phyloP scores from a whole-genome alignment of 1,140 invertebrate genomes.

The Saccostrea cuccullata region DNA sequence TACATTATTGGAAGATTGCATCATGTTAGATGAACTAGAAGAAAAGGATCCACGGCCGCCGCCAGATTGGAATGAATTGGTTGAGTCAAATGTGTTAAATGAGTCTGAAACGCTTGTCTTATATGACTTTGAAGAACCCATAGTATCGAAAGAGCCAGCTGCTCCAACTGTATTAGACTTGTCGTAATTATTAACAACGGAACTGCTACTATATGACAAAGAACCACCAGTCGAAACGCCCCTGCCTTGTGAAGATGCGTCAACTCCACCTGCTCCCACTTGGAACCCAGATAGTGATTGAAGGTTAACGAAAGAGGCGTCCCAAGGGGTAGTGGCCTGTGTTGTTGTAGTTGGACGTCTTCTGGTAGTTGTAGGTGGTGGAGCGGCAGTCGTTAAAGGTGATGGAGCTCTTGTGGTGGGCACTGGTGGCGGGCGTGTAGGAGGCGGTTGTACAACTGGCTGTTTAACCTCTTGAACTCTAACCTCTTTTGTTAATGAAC shows the following conservation, averaged over 20 bases:
- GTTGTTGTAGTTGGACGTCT: conserved; percentile 33
- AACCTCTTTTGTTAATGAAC: neutral
- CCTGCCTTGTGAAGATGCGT: neutral
- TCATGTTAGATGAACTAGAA: neutral
- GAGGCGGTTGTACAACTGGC: neutral
- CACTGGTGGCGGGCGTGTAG: neutral
- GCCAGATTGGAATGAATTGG: neutral
- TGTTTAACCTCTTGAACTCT: neutral
- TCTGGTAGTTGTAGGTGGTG: neutral
- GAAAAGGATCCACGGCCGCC: neutral
- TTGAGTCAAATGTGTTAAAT: neutral
- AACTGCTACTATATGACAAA: neutral
- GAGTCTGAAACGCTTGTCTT: neutral
- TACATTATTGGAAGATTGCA: neutral
- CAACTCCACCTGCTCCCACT: neutral
- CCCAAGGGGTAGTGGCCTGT: conserved; percentile 14
- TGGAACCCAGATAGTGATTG: neutral
- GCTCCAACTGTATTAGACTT: neutral
- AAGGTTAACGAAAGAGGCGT: conserved; percentile 2
- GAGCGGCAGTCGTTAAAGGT: conserved; percentile 3
- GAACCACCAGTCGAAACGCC: neutral
- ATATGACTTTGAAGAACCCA: neutral
- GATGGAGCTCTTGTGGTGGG: conserved; percentile 19
- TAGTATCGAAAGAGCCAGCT: neutral
- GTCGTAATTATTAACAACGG: neutral